Conservation (phyloP, 2,888 invertebrate species). For the Elmis aenea region DNA sequence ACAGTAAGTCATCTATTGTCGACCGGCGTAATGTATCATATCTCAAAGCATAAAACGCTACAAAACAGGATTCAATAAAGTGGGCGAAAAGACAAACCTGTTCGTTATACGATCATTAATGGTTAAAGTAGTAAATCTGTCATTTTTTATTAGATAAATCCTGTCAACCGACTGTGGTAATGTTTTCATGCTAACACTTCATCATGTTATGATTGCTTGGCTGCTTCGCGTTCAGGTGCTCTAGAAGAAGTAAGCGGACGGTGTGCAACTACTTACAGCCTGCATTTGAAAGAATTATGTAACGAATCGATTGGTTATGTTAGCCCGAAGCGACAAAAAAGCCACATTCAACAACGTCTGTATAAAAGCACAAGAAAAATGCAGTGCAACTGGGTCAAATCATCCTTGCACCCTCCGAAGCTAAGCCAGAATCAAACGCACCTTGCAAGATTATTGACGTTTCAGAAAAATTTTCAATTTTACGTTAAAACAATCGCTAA, state of each 20-base stretch:
- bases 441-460: no score
- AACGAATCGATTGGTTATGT: constrained; percentile 27
- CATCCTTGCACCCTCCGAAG: no score
- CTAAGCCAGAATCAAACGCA: no score
- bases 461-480: not conserved
- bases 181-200: constrained; percentile 19
- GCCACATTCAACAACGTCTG: constrained; percentile 5
- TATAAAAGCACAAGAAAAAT: no score
- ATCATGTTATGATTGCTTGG: constrained; percentile 17
- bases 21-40: no score
- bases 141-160: constrained; percentile 27
- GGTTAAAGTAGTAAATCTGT: constrained; percentile 26
- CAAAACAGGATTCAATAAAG: constrained; percentile 24
- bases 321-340: constrained; percentile 18
- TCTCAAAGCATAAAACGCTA: no score
- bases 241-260: constrained; percentile 6
- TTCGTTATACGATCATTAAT: constrained; percentile 26
- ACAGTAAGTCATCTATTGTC: no score
- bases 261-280: constrained; percentile 5
- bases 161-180: constrained; percentile 17
- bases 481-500: not conserved
- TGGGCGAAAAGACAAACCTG: constrained; percentile 27
- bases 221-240: constrained; percentile 11
- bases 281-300: constrained; percentile 11
- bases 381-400: no score